Conservation (phyloP, 2,797 vertebrate species). For the Fistularia commersonii region DNA sequence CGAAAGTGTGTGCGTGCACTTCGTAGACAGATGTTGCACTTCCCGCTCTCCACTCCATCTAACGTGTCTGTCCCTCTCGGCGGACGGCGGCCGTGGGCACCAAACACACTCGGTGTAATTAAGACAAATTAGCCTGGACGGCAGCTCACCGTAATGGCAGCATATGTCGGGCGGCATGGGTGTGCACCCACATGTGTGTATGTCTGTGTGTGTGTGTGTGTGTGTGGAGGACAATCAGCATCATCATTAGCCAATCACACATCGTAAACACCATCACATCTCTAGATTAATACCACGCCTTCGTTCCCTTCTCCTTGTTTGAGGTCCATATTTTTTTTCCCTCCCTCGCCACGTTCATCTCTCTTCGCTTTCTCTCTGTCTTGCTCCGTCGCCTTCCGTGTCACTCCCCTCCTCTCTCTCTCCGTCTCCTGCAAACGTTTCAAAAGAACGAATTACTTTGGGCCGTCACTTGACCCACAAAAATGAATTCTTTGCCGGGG, state of each 20-base stretch:
- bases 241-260: slow-evolving; percentile 67
- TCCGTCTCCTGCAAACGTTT: slow-evolving; percentile 65
- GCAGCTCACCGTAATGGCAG: slow-evolving; percentile 63
- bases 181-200: slow-evolving; percentile 60
- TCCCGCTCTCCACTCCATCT: slow-evolving; percentile 65
- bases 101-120: slow-evolving; percentile 67
- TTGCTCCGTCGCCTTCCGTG: slow-evolving; percentile 54
- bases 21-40: slow-evolving; percentile 69
- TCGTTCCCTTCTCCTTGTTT: slow-evolving; percentile 17
- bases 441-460: slow-evolving; percentile 76
- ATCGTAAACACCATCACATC: slow-evolving; percentile 42
- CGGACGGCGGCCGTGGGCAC: slow-evolving; percentile 54
- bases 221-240: too few species aligned
- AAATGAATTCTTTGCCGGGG: slow-evolving; percentile 79
- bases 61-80: slow-evolving; percentile 64
- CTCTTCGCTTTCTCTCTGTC: slow-evolving; percentile 43
- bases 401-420: slow-evolving; percentile 56
- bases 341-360: too few species aligned
- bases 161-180: slow-evolving; percentile 64
- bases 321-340: slow-evolving; percentile 19
- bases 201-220: too few species aligned
- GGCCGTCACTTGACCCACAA: slow-evolving; percentile 73
- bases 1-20: slow-evolving; percentile 20
- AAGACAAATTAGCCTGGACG: slow-evolving; percentile 72
- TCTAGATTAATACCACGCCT: slow-evolving; percentile 1